Evolutionary conservation across 1,140 invertebrate genomes (phyloP).

Genomic region (Nomia melanderi): DNA sequence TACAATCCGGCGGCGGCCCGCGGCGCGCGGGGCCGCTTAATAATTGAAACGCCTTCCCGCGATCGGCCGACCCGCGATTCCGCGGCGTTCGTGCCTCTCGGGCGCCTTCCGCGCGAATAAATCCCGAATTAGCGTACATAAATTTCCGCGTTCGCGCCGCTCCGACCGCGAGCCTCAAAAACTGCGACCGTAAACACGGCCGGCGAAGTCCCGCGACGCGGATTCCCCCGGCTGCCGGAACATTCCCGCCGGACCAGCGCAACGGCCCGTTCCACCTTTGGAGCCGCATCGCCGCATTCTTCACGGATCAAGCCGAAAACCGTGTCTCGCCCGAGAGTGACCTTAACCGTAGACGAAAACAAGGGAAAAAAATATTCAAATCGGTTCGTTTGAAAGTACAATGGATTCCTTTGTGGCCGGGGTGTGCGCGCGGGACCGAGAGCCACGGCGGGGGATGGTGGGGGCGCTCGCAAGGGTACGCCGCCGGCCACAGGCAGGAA

Average conservation of each 20-base stretch:
- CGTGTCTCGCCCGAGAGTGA: conserved; percentile 13
- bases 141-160: not conserved
- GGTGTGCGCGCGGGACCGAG: conserved; percentile 9
- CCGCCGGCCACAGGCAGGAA: not conserved
- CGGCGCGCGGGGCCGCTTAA: conserved; percentile 3
- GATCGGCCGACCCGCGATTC: conserved; percentile 10
- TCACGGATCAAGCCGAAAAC: conserved; percentile 19
- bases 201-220: not conserved
- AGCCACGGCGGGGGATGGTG: not conserved
- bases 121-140: conserved; percentile 26
- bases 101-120: conserved; percentile 9
- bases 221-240: conserved; percentile 4
- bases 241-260: not conserved
- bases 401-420: conserved; percentile 50
- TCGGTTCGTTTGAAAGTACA: conserved; percentile 43
- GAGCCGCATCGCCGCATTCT: conserved; percentile 20
- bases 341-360: conserved; percentile 11
- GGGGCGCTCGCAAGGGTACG: conserved; percentile 13
- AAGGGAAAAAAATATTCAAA: conserved; percentile 48
- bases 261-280: conserved; percentile 2
- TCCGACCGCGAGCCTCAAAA: conserved; percentile 5
- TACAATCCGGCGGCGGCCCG: not conserved
- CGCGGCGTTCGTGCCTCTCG: not conserved
- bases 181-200: not conserved
- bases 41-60: conserved; percentile 1